Percentiles rank a stretch among this genome's conserved stretches.
phyloP scores from a whole-genome alignment of 2,888 invertebrate genomes.

The Itoplectis maculator region DNA sequence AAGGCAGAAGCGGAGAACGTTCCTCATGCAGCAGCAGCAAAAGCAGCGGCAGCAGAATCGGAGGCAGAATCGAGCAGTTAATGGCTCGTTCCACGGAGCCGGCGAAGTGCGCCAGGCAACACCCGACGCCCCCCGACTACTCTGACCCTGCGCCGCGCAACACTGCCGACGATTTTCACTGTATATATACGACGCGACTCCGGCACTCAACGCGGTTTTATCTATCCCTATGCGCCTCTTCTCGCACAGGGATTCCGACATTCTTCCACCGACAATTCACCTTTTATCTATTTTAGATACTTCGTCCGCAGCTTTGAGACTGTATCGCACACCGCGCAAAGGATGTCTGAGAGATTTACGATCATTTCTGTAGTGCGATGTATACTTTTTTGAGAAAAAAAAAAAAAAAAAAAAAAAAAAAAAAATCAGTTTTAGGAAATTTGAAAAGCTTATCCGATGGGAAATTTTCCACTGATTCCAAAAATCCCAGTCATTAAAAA shows the following conservation, averaged over 20 bases:
- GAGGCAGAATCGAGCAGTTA: constrained; percentile 69
- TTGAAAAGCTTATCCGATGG: no score
- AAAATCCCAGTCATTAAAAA: no score
- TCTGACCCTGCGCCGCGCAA: constrained; percentile 54
- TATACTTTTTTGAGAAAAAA: constrained; percentile 14
- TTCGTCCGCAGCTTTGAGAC: constrained; percentile 22
- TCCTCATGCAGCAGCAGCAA: constrained; percentile 50
- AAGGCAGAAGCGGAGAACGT: constrained; percentile 46
- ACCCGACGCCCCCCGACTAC: constrained; percentile 63
- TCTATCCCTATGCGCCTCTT: constrained; percentile 45
- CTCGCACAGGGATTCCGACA: constrained; percentile 40
- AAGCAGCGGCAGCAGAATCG: constrained; percentile 64
- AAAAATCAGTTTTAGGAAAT: no score
- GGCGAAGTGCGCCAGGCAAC: constrained; percentile 63
- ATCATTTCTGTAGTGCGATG: not conserved
- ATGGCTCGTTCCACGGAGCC: constrained; percentile 65
- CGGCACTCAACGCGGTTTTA: constrained; percentile 52
- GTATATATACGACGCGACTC: not conserved
- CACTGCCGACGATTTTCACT: not conserved
- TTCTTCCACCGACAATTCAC: constrained; percentile 57
- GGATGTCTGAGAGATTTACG: constrained; percentile 30
- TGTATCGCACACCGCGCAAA: not conserved
- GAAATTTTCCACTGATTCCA: no score
- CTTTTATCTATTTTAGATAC: constrained; percentile 57
- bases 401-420: no score